These are phyloP conservation scores for Ichneumon xanthorius DNA, from an alignment of 2,888 invertebrate species.

Conservation along the genomic window DNA sequence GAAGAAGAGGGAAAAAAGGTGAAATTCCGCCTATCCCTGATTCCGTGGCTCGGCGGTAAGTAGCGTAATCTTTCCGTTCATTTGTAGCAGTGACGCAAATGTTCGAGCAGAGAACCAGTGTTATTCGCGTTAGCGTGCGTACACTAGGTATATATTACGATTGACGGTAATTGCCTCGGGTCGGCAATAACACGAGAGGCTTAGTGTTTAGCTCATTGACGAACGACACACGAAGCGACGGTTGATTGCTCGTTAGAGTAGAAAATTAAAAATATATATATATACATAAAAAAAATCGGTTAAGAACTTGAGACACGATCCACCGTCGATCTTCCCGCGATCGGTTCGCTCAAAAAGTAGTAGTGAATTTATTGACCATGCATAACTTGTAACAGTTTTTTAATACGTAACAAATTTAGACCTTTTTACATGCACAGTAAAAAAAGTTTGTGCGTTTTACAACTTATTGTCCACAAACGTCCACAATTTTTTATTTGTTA, in stretches of 20 bases:
- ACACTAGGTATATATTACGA: slow-evolving; percentile 43
- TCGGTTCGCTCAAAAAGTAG: no score
- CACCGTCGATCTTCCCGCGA: no score
- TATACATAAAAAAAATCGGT: background rate
- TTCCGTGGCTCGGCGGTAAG: slow-evolving; percentile 1
- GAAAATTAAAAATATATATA: background rate
- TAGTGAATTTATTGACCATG: no score
- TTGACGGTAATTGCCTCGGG: slow-evolving; percentile 63
- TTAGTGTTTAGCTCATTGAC: slow-evolving; percentile 49
- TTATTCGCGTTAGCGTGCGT: slow-evolving; percentile 24
- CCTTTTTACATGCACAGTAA: no score
- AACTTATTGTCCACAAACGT: no score
- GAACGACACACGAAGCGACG: slow-evolving; percentile 49
- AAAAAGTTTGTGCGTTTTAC: no score
- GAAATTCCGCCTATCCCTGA: background rate
- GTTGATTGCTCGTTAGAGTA: slow-evolving; percentile 45
- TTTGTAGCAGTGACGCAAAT: slow-evolving; percentile 54
- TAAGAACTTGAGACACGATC: no score
- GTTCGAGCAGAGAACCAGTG: slow-evolving; percentile 21
- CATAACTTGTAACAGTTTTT: no score
- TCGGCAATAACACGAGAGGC: slow-evolving; percentile 62
- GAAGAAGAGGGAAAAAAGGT: background rate
- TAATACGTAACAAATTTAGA: no score
- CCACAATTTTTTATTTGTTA: no score
- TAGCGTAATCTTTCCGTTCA: slow-evolving; percentile 24